Base-by-base conservation (phyloP, 2,113 vertebrate species). In the Podarcis cretensis region DNA sequence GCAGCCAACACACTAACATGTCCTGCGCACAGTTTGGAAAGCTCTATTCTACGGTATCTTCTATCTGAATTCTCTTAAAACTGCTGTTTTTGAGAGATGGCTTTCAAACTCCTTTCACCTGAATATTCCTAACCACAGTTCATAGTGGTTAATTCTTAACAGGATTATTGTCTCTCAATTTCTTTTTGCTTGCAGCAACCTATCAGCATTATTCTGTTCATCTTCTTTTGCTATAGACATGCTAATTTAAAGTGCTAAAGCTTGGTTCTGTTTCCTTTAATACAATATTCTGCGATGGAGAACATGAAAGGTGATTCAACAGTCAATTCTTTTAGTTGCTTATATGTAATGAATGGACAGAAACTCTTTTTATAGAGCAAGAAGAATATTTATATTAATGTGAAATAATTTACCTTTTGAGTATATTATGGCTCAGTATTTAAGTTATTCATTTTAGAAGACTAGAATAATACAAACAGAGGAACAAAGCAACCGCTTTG, bases 61-160 rank as follows among this genome's bases (percentile, higher is more conserved):
- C 59, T 37, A 30, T 23, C 14, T 81, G 20, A 14, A 9, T 18
- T 0, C 1, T 32, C 1, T 23, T 20, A 40, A 79, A 73, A 83
- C 54, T 8, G 16, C 27, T 37, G 69, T 35, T 79, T 9, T 43
- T 87, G 32, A 63, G 81, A 76, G n/a, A 12, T 16, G 23, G 8
- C 2, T 90, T 63, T 90, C 9, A 63, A 83, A 87, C 87, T 10
- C 25, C 4, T 85, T 86, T n/a, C 7, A 84, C 32, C 20, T 23
- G 81, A 57, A 14, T 82, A 80, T 54, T 66, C 6, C 69, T 88
- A 65, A 12, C 80, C 69, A 66, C 25, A 68, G 14, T 57, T 92
- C 83, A 85, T 9, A 35, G 21, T 78, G 57, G 14, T 88, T 40
- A 89, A 81, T 74, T 86, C 76, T 88, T 48, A 73, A 35, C 65